phyloP scores from a whole-genome alignment of 2,888 invertebrate species.

The Malthinus flaveolus region DNA sequence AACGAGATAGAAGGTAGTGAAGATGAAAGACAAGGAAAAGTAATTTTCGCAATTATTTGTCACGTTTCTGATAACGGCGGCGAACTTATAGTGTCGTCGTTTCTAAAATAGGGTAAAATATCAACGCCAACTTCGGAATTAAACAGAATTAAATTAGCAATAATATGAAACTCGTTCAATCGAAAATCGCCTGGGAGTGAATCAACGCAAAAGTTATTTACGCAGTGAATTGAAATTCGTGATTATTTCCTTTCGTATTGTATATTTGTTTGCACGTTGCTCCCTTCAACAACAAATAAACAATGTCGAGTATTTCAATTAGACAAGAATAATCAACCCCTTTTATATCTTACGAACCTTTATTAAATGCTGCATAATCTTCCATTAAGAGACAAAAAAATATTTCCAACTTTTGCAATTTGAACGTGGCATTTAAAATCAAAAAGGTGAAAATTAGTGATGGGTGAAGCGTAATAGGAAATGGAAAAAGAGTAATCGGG shows the following conservation, averaged over 20 bases:
- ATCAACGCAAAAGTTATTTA: slow-evolving; percentile 27
- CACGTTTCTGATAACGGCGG: slow-evolving; percentile 35
- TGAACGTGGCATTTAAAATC: too few relatives aligned
- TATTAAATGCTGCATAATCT: not conserved
- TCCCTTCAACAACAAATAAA: slow-evolving; percentile 24
- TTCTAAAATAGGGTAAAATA: slow-evolving; percentile 28
- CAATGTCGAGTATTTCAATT: slow-evolving; percentile 25
- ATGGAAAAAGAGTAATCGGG: too few relatives aligned
- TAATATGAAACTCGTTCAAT: slow-evolving; percentile 33
- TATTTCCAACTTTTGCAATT: too few relatives aligned
- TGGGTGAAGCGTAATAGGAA: too few relatives aligned
- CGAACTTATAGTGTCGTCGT: slow-evolving; percentile 12
- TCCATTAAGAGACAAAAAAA: not conserved
- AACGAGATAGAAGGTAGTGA: slow-evolving; percentile 28
- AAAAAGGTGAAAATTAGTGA: too few relatives aligned
- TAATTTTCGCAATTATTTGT: slow-evolving; percentile 37
- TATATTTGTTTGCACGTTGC: slow-evolving; percentile 27
- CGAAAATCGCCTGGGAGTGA: slow-evolving; percentile 25
- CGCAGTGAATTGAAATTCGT: slow-evolving; percentile 31
- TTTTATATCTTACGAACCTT: slow-evolving; percentile 9
- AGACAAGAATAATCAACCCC: slow-evolving; percentile 18
- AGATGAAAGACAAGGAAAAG: slow-evolving; percentile 34
- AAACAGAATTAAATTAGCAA: slow-evolving; percentile 33
- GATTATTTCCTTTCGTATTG: slow-evolving; percentile 29
- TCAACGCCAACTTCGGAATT: slow-evolving; percentile 26